These are phyloP conservation scores for Scomberomorus guttatus DNA, from an alignment of 2,797 vertebrate species.

Conservation along the genomic window DNA sequence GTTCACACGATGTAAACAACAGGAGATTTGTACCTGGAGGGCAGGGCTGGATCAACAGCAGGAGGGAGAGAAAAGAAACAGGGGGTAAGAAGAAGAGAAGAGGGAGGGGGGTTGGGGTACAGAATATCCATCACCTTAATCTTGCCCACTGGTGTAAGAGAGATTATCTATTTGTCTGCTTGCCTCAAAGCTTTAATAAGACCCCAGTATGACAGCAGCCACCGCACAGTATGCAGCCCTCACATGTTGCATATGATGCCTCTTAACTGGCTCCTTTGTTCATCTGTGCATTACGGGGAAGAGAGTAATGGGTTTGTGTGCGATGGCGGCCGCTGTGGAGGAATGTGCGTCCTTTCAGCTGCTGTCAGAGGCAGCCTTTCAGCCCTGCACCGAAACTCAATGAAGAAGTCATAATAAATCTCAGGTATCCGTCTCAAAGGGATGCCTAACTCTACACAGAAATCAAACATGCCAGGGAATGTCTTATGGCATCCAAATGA, in stretches of 20 bases:
- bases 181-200: conserved; percentile 61
- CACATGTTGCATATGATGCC: conserved; percentile 46
- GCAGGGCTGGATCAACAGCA: conserved; percentile 54
- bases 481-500: conserved; percentile 37
- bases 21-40: conserved; percentile 75
- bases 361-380: conserved; percentile 70
- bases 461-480: conserved; percentile 61
- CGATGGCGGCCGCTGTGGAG: conserved; percentile 50
- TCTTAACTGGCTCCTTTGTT: conserved; percentile 55
- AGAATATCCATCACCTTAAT: conserved; percentile 75
- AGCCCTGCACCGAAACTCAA: conserved; percentile 36
- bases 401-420: conserved; percentile 77
- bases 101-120: conserved; percentile 18
- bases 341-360: conserved; percentile 77
- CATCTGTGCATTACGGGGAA: conserved; percentile 43
- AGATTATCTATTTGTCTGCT: conserved; percentile 62
- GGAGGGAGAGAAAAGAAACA: conserved; percentile 44
- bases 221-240: conserved; percentile 41
- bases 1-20: conserved; percentile 70
- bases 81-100: conserved; percentile 16
- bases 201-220: conserved; percentile 49
- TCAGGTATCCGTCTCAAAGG: conserved; percentile 67
- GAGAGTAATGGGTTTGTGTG: conserved; percentile 64
- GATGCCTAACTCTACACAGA: conserved; percentile 53
- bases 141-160: conserved; percentile 57